Base-by-base conservation (phyloP, 2,113 vertebrate genomes). In the Alethe castanea region DNA sequence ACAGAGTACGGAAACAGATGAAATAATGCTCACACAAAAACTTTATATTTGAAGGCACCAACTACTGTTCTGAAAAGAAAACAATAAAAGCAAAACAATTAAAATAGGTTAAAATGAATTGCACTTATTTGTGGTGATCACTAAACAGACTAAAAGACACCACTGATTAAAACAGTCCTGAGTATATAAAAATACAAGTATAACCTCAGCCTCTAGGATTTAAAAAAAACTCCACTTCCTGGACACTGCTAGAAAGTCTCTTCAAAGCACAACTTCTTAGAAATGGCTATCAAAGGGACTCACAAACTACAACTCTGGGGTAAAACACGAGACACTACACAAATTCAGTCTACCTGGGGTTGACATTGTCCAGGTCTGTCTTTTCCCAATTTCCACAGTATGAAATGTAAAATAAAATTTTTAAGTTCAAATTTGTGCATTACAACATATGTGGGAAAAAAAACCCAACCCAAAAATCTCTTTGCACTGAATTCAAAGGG, bases 391-490 rank as follows among this genome's bases (percentile, higher is more conserved):
- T 86, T 16, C 7, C 36, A 50, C 1, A 40, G 36, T 11, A 33
- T 24, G 45, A 71, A 82, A 79, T 0, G 0, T 2, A 10, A 1
- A 35, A 78, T 17, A 2, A 90, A 72, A 33, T 1, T 3, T 9
- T 57, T 11, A 53, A 64, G 18, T 61, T 64, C 26, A 65, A 29
- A n/a, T 48, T 25, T 7, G 14, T 4, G 15, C 42, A 38, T 38
- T 42, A 72, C 9, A 87, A 19, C 12, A 56, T 38, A 45, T 5
- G 5, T 2, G 16, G 35, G 26, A 22, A 53, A n/a, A 48, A 15
- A 28, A 40, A 1, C 0, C 7, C 22, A 48, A 25, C 3, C 31
- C 31, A 20, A 72, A 78, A 29, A 18, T 29, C 0, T 4, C 6
- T 18, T 40, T 56, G 48, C 19, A 40, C 13, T 1, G 7, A 79